Percentiles rank a stretch among this genome's conserved stretches.
These are phyloP conservation scores for Eospalax fontanierii DNA, from an alignment of 2,797 vertebrate species.

Conservation along the genomic window DNA sequence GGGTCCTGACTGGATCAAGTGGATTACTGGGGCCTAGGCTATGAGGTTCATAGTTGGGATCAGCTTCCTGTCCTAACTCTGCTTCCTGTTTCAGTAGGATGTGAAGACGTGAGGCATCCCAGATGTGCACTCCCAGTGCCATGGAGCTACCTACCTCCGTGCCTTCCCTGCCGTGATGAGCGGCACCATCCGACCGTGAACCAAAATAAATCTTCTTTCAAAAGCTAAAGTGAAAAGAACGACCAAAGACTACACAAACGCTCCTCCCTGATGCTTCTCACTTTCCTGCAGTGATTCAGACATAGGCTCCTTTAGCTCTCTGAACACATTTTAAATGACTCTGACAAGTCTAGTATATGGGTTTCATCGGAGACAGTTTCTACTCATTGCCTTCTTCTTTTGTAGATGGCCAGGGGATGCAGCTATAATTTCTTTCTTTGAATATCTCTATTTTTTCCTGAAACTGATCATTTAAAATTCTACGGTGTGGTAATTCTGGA, in stretches of 20 bases:
- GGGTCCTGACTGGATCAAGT: background rate
- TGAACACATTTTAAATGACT: background rate
- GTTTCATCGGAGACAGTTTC: background rate
- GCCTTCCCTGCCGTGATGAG: background rate
- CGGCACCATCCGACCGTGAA: background rate
- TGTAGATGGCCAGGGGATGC: background rate
- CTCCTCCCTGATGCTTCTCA: background rate
- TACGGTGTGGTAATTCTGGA: background rate
- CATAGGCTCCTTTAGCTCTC: background rate
- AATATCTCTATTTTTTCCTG: constrained; percentile 1
- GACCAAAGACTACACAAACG: background rate
- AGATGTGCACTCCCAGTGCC: background rate
- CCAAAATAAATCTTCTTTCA: background rate
- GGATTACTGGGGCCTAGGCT: background rate
- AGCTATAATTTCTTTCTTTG: background rate
- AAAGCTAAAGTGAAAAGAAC: background rate
- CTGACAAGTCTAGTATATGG: background rate
- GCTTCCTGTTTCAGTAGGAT: background rate
- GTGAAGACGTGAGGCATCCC: background rate
- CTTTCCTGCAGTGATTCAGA: background rate
- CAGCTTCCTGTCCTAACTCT: background rate
- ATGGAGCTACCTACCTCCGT: background rate
- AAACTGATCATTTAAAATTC: background rate
- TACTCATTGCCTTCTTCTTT: background rate
- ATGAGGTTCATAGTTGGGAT: background rate